phyloP scores from a whole-genome alignment of 2,113 vertebrate species.

The western clawed frog (Xenopus tropicalis) region UCB_Xtro_10.0 CM004446.2:100045001-100045500 shows the following conservation, averaged over 20 bases:
- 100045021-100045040: no score
- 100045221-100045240: conserved; percentile 82
- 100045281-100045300: conserved; percentile 89
- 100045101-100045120: conserved; percentile 81
- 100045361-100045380: no score
- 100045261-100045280: conserved; percentile 96
- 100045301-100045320: conserved; percentile 53
- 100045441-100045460: no score
- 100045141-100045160: conserved; percentile 81
- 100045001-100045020: no score
- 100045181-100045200: conserved; percentile 71
- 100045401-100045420: no score
- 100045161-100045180: conserved; percentile 81
- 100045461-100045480: conserved; percentile 84
- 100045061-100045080: no score
- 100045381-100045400: no score
- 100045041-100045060: no score
- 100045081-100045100: conserved; percentile 53
- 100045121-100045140: conserved; percentile 82
- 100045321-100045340: not conserved
- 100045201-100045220: conserved; percentile 86
- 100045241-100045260: conserved; percentile 85
- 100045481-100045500: conserved; percentile 86
- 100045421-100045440: no score
- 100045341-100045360: no score